Conservation (phyloP, 2,888 invertebrate species). For the Pheosia tremula region DNA sequence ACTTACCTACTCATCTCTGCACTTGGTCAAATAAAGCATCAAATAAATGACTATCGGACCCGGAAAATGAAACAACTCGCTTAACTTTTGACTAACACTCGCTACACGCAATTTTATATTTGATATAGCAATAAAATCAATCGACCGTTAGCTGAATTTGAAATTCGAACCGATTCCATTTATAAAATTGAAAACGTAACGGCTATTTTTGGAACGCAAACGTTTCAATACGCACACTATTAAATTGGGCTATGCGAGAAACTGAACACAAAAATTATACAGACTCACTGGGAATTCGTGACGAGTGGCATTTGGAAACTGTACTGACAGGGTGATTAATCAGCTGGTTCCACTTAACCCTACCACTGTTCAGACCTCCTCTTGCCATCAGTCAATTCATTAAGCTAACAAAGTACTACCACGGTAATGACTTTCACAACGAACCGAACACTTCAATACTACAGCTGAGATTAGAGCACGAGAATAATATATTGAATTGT, state of each 20-base stretch:
- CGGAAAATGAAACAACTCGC: constrained; percentile 47
- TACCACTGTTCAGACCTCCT: constrained; percentile 77
- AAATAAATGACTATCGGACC: constrained; percentile 39
- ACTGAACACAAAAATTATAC: constrained; percentile 57
- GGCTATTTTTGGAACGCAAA: constrained; percentile 36
- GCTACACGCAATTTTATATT: constrained; percentile 17
- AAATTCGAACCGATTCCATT: constrained; percentile 39
- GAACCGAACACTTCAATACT: constrained; percentile 63
- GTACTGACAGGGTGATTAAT: constrained; percentile 82
- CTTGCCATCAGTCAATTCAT: constrained; percentile 83
- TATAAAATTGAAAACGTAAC: constrained; percentile 47
- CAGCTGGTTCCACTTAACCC: constrained; percentile 82
- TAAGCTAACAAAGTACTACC: constrained; percentile 81
- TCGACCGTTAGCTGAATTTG: constrained; percentile 27
- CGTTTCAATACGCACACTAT: constrained; percentile 30
- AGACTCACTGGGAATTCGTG: constrained; percentile 67
- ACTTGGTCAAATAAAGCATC: constrained; percentile 60
- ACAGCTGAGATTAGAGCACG: constrained; percentile 54
- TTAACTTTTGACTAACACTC: constrained; percentile 21
- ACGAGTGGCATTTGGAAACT: constrained; percentile 79
- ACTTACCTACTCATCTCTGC: constrained; percentile 71
- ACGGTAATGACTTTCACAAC: constrained; percentile 78
- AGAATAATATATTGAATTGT: constrained; percentile 40
- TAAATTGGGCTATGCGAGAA: constrained; percentile 40
- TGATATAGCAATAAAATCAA: constrained; percentile 35